Evolutionary conservation across 2,797 vertebrate species (phyloP), one percentile per base, ranked within the genome.

Genomic region (Peromyscus melanophrys): DNA sequence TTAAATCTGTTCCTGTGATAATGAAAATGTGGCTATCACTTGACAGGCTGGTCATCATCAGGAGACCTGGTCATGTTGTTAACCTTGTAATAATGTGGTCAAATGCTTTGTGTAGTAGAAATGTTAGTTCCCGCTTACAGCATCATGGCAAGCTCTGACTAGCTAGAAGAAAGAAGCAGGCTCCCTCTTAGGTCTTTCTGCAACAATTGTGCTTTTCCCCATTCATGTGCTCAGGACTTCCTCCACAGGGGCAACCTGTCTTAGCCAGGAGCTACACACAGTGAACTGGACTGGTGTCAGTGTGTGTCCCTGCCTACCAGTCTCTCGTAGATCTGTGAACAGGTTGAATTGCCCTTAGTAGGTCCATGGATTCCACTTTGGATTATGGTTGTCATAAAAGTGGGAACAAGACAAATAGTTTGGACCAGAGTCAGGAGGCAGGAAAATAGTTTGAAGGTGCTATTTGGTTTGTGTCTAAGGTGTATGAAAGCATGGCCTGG

Each of bases 101-200:
- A 8, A 49, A 27, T 31, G 65, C 71, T 73, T 93, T 67, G n/a
- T 4, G 77, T 55, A 12, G 6, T 57, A 27, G 59, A 90, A 57
- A 37, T 61, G 31, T 86, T 78, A 52, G 25, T 91, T 78, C 37
- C 43, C 21, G 6, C 19, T 91, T 77, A 55, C 7, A 65, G 57
- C n/a, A 23, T 73, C 14, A 63, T 37, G 57, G 75, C 16, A 67
- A 52, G 34, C 49, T 8, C 69, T 40, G 40, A 69, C 40, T 67
- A 90, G 65, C 21, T 76, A 11, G 34, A 40, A 27, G 31, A 57
- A 95, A 52, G 40, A 63, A 78, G 11, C 3, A 7, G 0, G 43
- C 93, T 96, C 81, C 46, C 78, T 96, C 34, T 86, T 61, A 88
- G 69, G n/a, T 81, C 49, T 96, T 91, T 78, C 17, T 76, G 27